Base-by-base conservation (phyloP, 92 coral and sea anemone species). In the Montipora capitata region DNA sequence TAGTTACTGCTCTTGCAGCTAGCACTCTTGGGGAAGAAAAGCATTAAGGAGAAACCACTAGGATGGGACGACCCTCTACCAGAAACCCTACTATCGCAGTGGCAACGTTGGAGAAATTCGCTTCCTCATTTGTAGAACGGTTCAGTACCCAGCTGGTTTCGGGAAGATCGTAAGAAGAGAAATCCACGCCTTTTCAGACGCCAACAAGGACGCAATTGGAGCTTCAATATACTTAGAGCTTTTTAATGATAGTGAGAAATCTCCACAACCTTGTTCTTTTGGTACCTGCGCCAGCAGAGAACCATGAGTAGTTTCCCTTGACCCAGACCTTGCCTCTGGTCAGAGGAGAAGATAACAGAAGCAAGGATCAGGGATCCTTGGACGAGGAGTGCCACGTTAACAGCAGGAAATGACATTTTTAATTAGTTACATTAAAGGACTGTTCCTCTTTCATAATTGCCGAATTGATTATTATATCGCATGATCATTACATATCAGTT, bases 1-100 rank as follows among this genome's bases (percentile, higher is more conserved):
- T 72, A 78, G 49, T 78, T 85, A 11, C 15, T 86, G 35, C 81
- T 90, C 5, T 91, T 86, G 69, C 83, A 74, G 70, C 78, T 71
- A 14, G 90, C 79, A 17, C 54, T 85, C 54, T 12, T 80, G 68
- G 90, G 90, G 49, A 86, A 80, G 72, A 71, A 58, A 57, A 75
- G 51, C 71, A 49, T 40, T 27, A 52, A 76, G 10, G 69, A 78
- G 16, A 48, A 12, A 8, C 82, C 81, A 10, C 40, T 90, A 7
- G 79, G 78, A 5, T 90, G 91, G 94, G 94, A 85, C 87, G 94
- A 90, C 54, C 91, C 91, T 44, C 85, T 90, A 15, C 93, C 90
- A 68, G 85, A 90, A 7, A 52, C 58, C 38, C 85, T 84, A 13
- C 27, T 64, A 57, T 39, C 48, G 20, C 80, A 62, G 80, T 74